phyloP scores from a whole-genome alignment of 2,888 invertebrate species.

The Acleris emargana region DNA sequence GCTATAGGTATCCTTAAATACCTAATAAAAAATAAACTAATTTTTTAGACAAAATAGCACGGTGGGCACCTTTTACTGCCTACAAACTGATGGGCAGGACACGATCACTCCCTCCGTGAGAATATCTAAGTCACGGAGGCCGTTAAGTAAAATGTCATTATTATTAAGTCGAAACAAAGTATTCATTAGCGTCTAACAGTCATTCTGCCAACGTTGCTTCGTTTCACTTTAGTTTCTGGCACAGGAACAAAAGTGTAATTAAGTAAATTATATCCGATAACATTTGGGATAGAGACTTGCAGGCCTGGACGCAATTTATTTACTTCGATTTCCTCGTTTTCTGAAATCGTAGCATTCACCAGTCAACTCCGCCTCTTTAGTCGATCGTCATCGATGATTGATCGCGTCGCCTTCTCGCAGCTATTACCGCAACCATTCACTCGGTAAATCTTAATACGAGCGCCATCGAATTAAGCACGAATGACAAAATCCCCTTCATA shows the following conservation, averaged over 20 bases:
- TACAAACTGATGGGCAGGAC: no score
- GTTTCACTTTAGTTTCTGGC: slow-evolving; percentile 35
- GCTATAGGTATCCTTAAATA: no score
- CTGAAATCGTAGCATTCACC: slow-evolving; percentile 13
- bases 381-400: slow-evolving; percentile 62
- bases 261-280: slow-evolving; percentile 34
- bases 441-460: slow-evolving; percentile 57
- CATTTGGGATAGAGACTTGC: slow-evolving; percentile 8
- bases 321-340: slow-evolving; percentile 18
- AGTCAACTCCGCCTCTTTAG: slow-evolving; percentile 16
- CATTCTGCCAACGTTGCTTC: slow-evolving; percentile 21
- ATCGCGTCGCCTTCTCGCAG: slow-evolving; percentile 52
- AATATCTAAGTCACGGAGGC: neutral
- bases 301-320: slow-evolving; percentile 11
- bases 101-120: neutral
- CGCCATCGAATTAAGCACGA: slow-evolving; percentile 46
- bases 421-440: slow-evolving; percentile 59
- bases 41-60: no score
- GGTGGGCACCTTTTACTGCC: no score
- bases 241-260: slow-evolving; percentile 34
- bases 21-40: no score
- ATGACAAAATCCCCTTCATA: slow-evolving; percentile 41
- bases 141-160: slow-evolving; percentile 1
- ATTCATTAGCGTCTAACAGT: slow-evolving; percentile 32
- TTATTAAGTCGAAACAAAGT: slow-evolving; percentile 25